phyloP scores from a whole-genome alignment of 2,113 vertebrate genomes.

The Ctenodactylus gundi region DNA sequence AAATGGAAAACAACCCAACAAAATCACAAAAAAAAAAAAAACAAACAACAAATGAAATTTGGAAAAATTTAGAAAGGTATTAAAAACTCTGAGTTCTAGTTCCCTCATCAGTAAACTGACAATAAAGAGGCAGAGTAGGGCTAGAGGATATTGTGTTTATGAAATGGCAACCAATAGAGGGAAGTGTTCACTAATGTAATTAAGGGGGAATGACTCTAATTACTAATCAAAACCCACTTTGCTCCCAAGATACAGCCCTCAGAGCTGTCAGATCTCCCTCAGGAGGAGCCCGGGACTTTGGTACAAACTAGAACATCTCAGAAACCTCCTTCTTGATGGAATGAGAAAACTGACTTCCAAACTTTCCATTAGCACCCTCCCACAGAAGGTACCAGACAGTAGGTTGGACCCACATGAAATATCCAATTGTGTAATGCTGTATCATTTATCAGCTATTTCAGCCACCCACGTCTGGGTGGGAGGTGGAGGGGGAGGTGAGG shows the following conservation, averaged over 20 bases:
- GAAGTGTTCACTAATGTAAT: neutral
- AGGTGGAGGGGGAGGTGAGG: neutral
- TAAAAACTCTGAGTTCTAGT: neutral
- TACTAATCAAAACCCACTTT: neutral
- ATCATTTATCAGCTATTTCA: constrained; percentile 24
- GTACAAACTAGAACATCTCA: neutral
- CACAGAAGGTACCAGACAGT: neutral
- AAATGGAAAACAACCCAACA: neutral
- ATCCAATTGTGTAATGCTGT: neutral
- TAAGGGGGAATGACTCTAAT: neutral
- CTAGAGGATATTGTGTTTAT: neutral
- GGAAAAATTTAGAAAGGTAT: neutral
- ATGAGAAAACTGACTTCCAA: neutral
- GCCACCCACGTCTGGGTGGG: neutral
- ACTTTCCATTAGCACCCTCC: neutral
- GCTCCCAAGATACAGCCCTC: neutral
- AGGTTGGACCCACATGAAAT: neutral
- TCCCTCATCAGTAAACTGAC: neutral
- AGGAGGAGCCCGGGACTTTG: neutral
- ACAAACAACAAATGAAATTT: neutral
- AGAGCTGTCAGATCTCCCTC: neutral
- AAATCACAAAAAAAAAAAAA: neutral
- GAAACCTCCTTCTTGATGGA: neutral
- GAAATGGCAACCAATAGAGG: neutral
- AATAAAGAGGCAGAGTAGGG: neutral